Percentiles rank a stretch among this genome's conserved stretches.
Evolutionary conservation across 2,888 invertebrate genomes (phyloP).

Genomic region (Cyrtodaria siliqua): DNA sequence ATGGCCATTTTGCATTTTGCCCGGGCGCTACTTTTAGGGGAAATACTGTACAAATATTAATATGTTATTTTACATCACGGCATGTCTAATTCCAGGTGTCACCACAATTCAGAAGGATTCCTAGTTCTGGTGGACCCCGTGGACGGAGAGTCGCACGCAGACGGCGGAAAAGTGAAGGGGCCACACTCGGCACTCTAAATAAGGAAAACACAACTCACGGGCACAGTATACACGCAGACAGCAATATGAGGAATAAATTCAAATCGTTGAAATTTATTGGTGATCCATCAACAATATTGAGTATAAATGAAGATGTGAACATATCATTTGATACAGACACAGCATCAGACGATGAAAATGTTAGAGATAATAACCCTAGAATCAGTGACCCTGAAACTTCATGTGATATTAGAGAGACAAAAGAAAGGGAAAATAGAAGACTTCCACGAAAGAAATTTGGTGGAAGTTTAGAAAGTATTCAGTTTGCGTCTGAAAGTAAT

Average conservation of each 20-base stretch:
- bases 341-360: conserved; percentile 18
- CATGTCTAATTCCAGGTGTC: conserved; percentile 62
- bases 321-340: conserved; percentile 50
- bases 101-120: conserved; percentile 62
- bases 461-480: background rate
- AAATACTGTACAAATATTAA: too few species aligned
- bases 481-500: background rate
- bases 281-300: conserved; percentile 48
- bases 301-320: conserved; percentile 59
- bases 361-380: conserved; percentile 4
- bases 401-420: background rate
- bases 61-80: background rate
- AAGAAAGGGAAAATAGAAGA: background rate
- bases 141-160: conserved; percentile 20
- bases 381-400: conserved; percentile 40
- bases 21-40: too few species aligned
- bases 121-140: conserved; percentile 1
- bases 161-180: conserved; percentile 36
- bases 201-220: conserved; percentile 43
- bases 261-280: conserved; percentile 65
- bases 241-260: conserved; percentile 42
- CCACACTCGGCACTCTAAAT: conserved; percentile 13
- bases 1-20: too few species aligned
- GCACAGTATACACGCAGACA: background rate
- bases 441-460: background rate